Conservation (phyloP, 2,113 vertebrate species). For the Toxotes chatareus region DNA sequence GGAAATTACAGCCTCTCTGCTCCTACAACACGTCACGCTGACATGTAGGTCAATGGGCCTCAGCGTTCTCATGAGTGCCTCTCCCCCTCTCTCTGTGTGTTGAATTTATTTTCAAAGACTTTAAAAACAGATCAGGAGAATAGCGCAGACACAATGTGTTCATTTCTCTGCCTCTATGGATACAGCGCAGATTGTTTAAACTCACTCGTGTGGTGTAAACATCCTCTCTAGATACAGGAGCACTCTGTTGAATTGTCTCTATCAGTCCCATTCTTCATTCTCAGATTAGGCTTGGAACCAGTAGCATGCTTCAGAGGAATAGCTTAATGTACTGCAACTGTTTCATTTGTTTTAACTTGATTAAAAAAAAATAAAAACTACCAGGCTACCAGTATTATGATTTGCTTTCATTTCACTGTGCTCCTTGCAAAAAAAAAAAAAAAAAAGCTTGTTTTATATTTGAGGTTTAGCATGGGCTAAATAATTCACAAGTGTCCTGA, state of each 20-base stretch:
- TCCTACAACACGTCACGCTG: conserved; percentile 3
- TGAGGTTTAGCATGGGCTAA: conserved; percentile 34
- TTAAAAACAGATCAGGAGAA: conserved; percentile 19
- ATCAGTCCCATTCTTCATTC: conserved; percentile 40
- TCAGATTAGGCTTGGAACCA: conserved; percentile 1
- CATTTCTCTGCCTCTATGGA: conserved; percentile 19
- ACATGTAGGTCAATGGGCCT: conserved; percentile 57
- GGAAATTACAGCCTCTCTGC: conserved; percentile 35
- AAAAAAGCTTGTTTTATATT: background rate
- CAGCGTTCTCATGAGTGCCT: conserved; percentile 10
- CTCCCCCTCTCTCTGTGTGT: background rate
- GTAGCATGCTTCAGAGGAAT: background rate
- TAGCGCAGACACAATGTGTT: background rate
- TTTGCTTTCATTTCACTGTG: conserved; percentile 10
- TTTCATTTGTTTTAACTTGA: conserved; percentile 17
- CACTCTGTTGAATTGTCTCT: background rate
- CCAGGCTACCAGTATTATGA: background rate
- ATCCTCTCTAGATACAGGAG: conserved; percentile 23
- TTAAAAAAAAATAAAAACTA: background rate
- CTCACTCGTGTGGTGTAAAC: conserved; percentile 36
- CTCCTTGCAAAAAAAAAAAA: background rate
- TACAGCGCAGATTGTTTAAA: conserved; percentile 41
- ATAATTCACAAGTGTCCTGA: conserved; percentile 45
- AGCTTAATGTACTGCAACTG: background rate
- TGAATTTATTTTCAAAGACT: conserved; percentile 20